phyloP scores from a whole-genome alignment of 1,140 invertebrate species.

The Littorina saxatilis region DNA sequence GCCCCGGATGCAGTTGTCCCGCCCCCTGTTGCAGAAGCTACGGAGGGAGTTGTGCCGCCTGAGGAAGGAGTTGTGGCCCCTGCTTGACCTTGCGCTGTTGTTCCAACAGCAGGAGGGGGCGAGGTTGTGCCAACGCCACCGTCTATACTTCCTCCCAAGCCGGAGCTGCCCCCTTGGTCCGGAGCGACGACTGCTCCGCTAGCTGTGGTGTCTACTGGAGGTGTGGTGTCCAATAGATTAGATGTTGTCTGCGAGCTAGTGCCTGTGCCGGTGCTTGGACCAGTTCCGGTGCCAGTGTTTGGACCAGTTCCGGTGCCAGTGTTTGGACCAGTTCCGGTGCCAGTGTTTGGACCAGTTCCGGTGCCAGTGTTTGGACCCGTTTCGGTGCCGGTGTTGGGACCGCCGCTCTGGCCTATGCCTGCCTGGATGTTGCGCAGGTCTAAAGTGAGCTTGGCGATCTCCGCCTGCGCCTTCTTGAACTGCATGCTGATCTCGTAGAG shows the following conservation, averaged over 20 bases:
- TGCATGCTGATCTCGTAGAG: constrained; percentile 14
- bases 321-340: neutral
- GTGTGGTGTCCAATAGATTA: too few relatives aligned
- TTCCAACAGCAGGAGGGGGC: neutral
- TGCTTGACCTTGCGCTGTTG: neutral
- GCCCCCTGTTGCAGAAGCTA: neutral
- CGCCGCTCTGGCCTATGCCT: constrained; percentile 10
- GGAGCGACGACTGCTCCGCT: neutral
- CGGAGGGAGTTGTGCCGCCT: neutral
- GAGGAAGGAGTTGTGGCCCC: neutral
- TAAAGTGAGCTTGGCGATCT: neutral
- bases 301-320: neutral
- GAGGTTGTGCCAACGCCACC: neutral
- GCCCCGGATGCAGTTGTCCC: too few relatives aligned
- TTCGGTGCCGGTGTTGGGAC: neutral
- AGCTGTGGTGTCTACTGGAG: too few relatives aligned
- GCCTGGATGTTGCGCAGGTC: constrained; percentile 4
- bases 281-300: neutral
- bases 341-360: neutral
- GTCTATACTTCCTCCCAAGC: neutral
- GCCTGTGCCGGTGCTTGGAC: neutral
- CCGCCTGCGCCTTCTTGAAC: neutral
- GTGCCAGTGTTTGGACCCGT: neutral
- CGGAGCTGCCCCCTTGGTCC: neutral
- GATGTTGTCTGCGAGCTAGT: too few relatives aligned